phyloP scores from a whole-genome alignment of 64 coral and sea anemone species.

The Catalaphyllia jardinei region DNA sequence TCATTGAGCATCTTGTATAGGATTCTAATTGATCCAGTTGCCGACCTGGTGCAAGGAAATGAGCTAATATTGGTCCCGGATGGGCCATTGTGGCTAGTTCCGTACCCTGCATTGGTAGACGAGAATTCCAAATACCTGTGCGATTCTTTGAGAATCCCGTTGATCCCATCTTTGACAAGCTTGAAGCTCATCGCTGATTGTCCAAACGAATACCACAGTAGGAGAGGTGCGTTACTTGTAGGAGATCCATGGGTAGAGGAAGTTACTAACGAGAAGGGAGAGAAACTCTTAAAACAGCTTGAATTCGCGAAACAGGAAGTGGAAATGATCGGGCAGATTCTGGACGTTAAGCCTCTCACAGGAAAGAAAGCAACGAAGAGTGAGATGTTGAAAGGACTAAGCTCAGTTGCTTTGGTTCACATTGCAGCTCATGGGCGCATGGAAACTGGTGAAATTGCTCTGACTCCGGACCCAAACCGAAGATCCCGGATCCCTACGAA shows the following conservation, averaged over 20 bases:
- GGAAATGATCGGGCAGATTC: not conserved
- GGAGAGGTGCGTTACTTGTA: not conserved
- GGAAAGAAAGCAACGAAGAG: not conserved
- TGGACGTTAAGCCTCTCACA: not conserved
- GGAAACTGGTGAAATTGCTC: not conserved
- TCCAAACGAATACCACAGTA: not conserved
- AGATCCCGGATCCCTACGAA: not conserved
- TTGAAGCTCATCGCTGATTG: not conserved
- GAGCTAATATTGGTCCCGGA: not conserved
- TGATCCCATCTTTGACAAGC: not conserved
- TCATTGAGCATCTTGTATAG: not conserved
- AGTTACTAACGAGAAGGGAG: not conserved
- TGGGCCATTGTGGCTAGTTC: not conserved
- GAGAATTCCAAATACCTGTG: not conserved
- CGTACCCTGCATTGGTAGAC: not conserved
- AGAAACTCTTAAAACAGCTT: not conserved
- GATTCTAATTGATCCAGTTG: not conserved
- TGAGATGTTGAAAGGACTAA: not conserved
- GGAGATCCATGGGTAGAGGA: not conserved
- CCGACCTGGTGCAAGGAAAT: not conserved
- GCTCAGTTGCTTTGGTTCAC: not conserved
- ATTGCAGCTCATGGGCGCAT: constrained; percentile 11
- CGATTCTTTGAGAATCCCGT: not conserved
- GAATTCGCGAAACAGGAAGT: not conserved
- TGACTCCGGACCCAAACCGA: not conserved